Percentiles rank a stretch among this genome's conserved stretches.
Evolutionary conservation across 2,797 vertebrate genomes (phyloP).

Genomic region (Anolis apletophallus): DNA sequence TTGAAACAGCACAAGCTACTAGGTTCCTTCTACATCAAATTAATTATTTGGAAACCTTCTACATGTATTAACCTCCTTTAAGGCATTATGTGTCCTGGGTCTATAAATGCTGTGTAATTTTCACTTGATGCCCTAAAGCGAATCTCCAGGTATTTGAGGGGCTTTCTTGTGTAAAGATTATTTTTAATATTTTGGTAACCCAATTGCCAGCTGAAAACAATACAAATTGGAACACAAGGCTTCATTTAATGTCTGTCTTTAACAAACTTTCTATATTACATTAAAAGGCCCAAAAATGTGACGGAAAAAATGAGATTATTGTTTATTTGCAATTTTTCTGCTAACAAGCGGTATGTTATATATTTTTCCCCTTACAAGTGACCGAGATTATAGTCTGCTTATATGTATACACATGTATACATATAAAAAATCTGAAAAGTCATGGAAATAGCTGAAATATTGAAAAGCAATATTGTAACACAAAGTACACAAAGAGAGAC

Average conservation of each 20-base stretch:
- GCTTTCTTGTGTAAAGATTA: not conserved
- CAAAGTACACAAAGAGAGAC: fast-evolving
- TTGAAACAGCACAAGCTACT: not conserved
- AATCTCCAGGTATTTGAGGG: not conserved
- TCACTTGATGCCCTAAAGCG: not conserved
- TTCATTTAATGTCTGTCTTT: not conserved
- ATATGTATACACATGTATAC: no score
- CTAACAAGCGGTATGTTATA: not conserved
- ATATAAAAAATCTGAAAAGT: no score
- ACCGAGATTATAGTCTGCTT: not conserved
- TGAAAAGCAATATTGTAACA: not conserved
- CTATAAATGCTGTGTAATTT: not conserved
- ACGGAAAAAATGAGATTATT: not conserved
- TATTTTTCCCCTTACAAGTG: not conserved
- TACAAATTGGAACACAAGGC: not conserved
- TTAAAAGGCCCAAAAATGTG: not conserved
- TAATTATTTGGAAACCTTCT: not conserved
- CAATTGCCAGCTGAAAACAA: not conserved
- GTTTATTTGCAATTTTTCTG: not conserved
- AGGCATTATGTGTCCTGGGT: not conserved
- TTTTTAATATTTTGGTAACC: not conserved
- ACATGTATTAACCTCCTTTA: no score
- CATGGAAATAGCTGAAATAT: no score
- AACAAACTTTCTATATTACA: not conserved
- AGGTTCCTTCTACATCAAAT: not conserved